phyloP scores from a whole-genome alignment of 2,888 invertebrate species.

The Hirtodrosophila confusa region DNA sequence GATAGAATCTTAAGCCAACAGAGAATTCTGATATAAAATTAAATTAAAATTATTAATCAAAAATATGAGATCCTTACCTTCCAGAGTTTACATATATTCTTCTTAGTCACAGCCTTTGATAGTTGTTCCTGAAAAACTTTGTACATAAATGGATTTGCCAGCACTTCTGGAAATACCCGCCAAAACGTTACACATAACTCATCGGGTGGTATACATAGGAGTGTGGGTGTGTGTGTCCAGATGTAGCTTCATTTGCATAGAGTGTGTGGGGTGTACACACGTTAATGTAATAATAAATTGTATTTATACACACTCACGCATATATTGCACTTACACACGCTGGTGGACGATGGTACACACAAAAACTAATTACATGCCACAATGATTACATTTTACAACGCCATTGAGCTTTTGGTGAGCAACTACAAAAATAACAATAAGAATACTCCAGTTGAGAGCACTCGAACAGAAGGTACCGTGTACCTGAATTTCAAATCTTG shows the following conservation, averaged over 20 bases:
- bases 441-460: background rate
- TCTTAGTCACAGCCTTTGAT: no score
- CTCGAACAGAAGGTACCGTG: constrained; percentile 1
- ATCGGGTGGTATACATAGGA: constrained; percentile 8
- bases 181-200: constrained; percentile 9
- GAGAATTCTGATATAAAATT: no score
- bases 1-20: no score
- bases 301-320: constrained; percentile 45
- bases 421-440: constrained; percentile 12
- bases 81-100: no score
- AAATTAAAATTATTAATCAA: no score
- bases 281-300: constrained; percentile 57
- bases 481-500: no score
- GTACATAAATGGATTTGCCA: background rate
- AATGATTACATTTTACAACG: constrained; percentile 75
- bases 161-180: constrained; percentile 7
- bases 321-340: constrained; percentile 24
- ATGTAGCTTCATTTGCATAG: constrained; percentile 27
- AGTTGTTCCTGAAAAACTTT: no score
- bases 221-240: background rate
- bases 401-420: constrained; percentile 45
- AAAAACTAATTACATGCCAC: constrained; percentile 79
- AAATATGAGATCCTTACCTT: no score
- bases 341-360: constrained; percentile 37
- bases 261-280: constrained; percentile 13